Evolutionary conservation across 92 coral and sea anemone genomes (phyloP), one percentile per base, ranked within the genome.

Genomic region (Bergia sp.): DNA sequence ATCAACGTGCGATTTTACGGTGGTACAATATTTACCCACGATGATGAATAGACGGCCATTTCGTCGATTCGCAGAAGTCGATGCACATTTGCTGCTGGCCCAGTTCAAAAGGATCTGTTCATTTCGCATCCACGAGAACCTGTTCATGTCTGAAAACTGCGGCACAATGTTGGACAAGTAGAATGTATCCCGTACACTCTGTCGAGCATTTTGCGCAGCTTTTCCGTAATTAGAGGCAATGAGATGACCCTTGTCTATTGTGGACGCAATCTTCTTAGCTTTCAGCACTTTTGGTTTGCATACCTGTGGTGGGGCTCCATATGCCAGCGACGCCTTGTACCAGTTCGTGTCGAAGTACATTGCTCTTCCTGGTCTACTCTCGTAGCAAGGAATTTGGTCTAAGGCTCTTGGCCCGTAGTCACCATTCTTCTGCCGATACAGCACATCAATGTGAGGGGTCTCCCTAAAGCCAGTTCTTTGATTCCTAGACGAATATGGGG

Each of bases 71-170:
- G 82, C 61, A 21, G 16, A 11, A 20, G 53, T 18, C 3, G 82
- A 77, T 8, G 82, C 47, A 29, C 82, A 77, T 0, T 12, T 16
- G 38, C 82, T 77, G 23, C 11, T 45, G 82, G 82, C 82, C 82
- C 82, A 77, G 13, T n/a, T 77, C 40, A 77, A n/a, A 21, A 77
- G 82, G n/a, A 21, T 77, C 38, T 77, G 82, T n/a, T 77, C 82
- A 7, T 77, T 21, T 1, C 23, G 36, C 3, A 18, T 15, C 82
- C 82, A 77, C 13, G 9, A 23, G 2, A 12, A 12, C 7, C 82
- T 13, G 82, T 77, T 77, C 58, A 77, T 44, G 40, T 77, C 82
- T 4, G 57, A 4, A 44, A 77, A 77, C 61, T 77, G 82, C 20
- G 82, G 82, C 15, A 77, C 82, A 16, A n/a, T 16, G 11, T 77